Conservation (phyloP, 2,888 invertebrate genomes). For the Xestia ashworthii region DNA sequence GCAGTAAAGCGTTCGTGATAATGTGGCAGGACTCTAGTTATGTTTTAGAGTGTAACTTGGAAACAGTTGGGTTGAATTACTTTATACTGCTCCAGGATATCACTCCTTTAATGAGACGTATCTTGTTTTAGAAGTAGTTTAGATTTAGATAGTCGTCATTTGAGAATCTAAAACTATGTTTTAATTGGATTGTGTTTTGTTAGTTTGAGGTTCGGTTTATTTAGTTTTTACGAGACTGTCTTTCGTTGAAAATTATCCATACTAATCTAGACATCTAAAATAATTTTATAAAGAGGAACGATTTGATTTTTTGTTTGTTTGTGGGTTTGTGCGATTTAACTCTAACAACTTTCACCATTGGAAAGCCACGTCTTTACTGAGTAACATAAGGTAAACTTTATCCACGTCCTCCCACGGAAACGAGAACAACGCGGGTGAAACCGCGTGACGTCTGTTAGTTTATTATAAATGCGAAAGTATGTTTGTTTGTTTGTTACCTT, state of each 20-base stretch:
- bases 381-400: too few relatives aligned
- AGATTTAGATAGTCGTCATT: conserved; percentile 57
- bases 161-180: conserved; percentile 52
- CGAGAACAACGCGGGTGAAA: too few relatives aligned
- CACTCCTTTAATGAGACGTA: conserved; percentile 67
- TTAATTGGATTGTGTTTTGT: conserved; percentile 49
- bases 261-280: too few relatives aligned
- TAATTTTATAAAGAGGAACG: too few relatives aligned
- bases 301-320: too few relatives aligned
- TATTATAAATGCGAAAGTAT: too few relatives aligned
- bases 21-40: conserved; percentile 79
- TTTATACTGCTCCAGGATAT: conserved; percentile 66
- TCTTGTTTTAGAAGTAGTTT: conserved; percentile 67
- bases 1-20: conserved; percentile 79
- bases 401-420: too few relatives aligned
- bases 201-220: background rate
- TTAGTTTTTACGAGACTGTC: background rate
- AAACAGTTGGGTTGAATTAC: conserved; percentile 73
- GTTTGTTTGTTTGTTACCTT: too few relatives aligned
- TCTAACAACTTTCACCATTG: too few relatives aligned
- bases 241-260: background rate
- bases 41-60: conserved; percentile 77
- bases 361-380: too few relatives aligned
- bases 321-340: too few relatives aligned
- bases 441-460: too few relatives aligned